Conservation (phyloP, 2,113 vertebrate species). For the Tetrax tetrax region DNA sequence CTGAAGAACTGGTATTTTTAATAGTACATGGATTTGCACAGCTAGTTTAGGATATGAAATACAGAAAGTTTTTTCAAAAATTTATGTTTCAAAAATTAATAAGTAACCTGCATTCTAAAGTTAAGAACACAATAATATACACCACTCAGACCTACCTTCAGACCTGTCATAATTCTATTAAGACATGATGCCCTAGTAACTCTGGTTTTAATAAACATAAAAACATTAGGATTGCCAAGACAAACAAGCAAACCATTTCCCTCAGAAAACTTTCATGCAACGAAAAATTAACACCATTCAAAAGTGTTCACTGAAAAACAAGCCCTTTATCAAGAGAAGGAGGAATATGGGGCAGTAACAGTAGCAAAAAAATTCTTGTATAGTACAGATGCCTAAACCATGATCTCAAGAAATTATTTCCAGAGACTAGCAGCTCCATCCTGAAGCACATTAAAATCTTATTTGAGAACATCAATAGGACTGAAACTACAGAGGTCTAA, state of each 20-base stretch:
- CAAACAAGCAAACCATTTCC: neutral
- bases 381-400: neutral
- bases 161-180: neutral
- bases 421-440: neutral
- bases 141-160: neutral
- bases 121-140: neutral
- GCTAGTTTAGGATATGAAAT: neutral
- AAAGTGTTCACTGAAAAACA: neutral
- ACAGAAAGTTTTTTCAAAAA: neutral
- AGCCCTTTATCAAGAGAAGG: neutral
- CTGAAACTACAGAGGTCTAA: neutral
- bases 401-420: neutral
- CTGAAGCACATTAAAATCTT: neutral
- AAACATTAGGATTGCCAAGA: neutral
- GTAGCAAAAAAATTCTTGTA: neutral
- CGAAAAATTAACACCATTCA: neutral
- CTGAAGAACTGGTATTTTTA: neutral
- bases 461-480: neutral
- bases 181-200: neutral
- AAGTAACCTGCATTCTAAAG: neutral
- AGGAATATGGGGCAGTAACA: neutral
- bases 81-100: neutral
- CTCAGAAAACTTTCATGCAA: neutral
- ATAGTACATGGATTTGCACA: neutral
- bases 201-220: neutral